phyloP scores from a whole-genome alignment of 2,113 vertebrate species.

The Chaenogobius annularis region DNA sequence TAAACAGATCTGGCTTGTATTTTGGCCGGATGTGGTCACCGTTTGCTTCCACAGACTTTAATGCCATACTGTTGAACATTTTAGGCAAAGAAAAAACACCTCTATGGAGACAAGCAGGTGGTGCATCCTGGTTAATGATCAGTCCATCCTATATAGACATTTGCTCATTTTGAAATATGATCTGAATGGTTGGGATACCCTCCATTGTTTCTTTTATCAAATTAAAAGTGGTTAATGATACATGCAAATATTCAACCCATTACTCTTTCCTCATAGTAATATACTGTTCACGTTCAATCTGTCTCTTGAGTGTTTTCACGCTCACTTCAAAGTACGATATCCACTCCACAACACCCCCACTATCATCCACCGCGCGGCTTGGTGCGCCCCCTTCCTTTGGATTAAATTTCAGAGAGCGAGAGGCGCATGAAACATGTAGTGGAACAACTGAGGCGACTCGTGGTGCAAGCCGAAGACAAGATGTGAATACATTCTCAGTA shows the following conservation, averaged over 20 bases:
- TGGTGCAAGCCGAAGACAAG: not conserved
- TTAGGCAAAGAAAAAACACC: too few species aligned
- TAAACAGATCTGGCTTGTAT: too few species aligned
- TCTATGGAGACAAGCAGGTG: too few species aligned
- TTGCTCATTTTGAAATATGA: not conserved
- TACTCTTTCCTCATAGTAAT: not conserved
- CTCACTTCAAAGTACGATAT: slow-evolving; percentile 43
- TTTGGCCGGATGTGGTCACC: too few species aligned
- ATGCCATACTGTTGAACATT: too few species aligned
- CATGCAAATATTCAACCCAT: not conserved
- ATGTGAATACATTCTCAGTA: slow-evolving; percentile 2
- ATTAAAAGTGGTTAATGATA: not conserved
- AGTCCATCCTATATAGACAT: too few species aligned
- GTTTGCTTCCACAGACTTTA: too few species aligned
- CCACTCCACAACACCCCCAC: slow-evolving; percentile 20
- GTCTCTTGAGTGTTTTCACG: slow-evolving; percentile 12
- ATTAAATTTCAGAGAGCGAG: slow-evolving; percentile 48
- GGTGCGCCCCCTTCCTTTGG: slow-evolving; percentile 36
- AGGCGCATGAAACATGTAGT: slow-evolving; percentile 37
- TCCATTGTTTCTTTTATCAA: not conserved
- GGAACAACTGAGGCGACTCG: slow-evolving; percentile 33
- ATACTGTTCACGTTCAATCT: not conserved
- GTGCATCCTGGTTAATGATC: too few species aligned
- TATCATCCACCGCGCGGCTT: slow-evolving; percentile 6
- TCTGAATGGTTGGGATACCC: too few species aligned